A percentile compares a stretch with the other conserved stretches of the same genome.
Evolutionary conservation across 2,113 vertebrate species (phyloP).

Genomic region (Arizona elegans): DNA sequence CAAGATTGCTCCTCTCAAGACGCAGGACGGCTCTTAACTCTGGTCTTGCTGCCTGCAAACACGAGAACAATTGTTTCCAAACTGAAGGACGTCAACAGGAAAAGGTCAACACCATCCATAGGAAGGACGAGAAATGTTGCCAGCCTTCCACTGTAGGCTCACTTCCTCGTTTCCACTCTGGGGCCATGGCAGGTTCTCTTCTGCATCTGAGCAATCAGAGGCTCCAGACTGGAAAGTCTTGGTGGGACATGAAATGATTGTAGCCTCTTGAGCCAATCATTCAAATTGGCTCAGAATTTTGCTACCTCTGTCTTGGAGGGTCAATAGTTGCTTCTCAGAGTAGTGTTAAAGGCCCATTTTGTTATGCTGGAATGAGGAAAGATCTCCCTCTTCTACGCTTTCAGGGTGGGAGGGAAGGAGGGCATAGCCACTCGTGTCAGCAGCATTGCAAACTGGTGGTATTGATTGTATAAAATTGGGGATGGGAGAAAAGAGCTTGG

Average conservation of each 20-base stretch:
- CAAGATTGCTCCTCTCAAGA: background rate
- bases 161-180: background rate
- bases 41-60: background rate
- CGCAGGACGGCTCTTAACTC: background rate
- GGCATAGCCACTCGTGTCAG: background rate
- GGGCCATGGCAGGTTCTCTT: background rate
- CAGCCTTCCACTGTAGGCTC: rapidly evolving
- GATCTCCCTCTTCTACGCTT: background rate
- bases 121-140: background rate
- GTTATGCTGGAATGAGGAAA: background rate
- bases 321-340: background rate
- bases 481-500: background rate
- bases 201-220: background rate
- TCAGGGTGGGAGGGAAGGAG: background rate
- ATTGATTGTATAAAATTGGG: background rate
- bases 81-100: background rate
- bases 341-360: background rate
- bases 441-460: background rate
- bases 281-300: background rate
- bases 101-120: background rate
- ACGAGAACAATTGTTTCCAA: background rate
- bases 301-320: background rate
- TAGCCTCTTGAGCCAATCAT: background rate
- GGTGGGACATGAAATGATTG: background rate
- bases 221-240: background rate